A percentile compares a stretch with the other conserved stretches of the same genome.
phyloP scores from a whole-genome alignment of 2,888 invertebrate genomes.

The Cepaea hortensis region DNA sequence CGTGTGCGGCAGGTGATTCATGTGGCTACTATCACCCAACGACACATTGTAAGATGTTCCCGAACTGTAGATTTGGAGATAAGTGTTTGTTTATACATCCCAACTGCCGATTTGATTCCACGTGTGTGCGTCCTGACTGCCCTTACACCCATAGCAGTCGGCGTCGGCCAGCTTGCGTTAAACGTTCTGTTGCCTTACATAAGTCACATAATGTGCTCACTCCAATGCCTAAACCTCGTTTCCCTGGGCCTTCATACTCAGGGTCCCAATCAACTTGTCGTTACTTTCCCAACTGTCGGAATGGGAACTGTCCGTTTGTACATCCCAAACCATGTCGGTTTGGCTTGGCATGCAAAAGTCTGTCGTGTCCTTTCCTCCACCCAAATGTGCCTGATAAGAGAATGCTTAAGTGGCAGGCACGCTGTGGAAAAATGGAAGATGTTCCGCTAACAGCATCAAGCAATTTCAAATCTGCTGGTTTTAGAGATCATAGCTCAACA shows the following conservation, averaged over 20 bases:
- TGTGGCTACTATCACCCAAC: slow-evolving; percentile 78
- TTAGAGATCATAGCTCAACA: not conserved
- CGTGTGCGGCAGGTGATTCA: slow-evolving; percentile 76
- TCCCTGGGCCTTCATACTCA: not conserved
- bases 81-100: slow-evolving; percentile 95
- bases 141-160: slow-evolving; percentile 85
- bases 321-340: slow-evolving; percentile 89
- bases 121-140: slow-evolving; percentile 90
- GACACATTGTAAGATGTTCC: slow-evolving; percentile 80
- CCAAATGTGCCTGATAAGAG: slow-evolving; percentile 68
- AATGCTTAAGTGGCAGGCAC: slow-evolving; percentile 70
- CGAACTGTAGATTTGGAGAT: slow-evolving; percentile 89
- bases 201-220: slow-evolving; percentile 40
- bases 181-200: slow-evolving; percentile 29
- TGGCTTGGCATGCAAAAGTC: slow-evolving; percentile 83
- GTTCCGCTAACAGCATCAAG: too few relatives aligned
- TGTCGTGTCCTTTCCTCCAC: slow-evolving; percentile 71
- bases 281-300: slow-evolving; percentile 91
- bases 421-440: not conserved
- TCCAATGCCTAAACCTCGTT: slow-evolving; percentile 5
- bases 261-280: slow-evolving; percentile 81
- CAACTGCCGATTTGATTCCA: slow-evolving; percentile 90
- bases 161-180: slow-evolving; percentile 22
- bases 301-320: slow-evolving; percentile 87
- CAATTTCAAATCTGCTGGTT: not conserved